Evolutionary conservation across 2,797 vertebrate genomes (phyloP), one percentile per base, ranked within the genome.

Genomic region (Oreochromis grahami): DNA sequence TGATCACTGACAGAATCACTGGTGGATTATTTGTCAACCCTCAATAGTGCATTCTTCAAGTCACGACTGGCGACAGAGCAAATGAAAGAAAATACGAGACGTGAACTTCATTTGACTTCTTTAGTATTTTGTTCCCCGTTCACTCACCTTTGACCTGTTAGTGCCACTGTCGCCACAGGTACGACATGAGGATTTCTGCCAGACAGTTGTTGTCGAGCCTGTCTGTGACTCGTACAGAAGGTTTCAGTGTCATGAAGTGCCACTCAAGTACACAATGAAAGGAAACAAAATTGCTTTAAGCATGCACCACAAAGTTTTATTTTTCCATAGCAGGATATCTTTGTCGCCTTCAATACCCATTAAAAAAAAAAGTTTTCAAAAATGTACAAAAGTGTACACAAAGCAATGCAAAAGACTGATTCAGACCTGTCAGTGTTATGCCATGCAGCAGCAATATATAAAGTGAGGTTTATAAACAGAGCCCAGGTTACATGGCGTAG

Each of bases 301-400:
- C 15, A 72, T 1, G 0, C 4, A 26, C 2, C 14, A 17, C 3
- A 14, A 26, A 43, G 24, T 15, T 15, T 68, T 0, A 14, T 10
- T 41, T 58, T 34, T 58, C 8, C 56, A 4, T 34, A 60, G 56
- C 56, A 58, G 8, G 0, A 4, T 58, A 0, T 58, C 2, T 58
- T 32, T 58, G 26, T 58, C 15, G 3, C 15, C 29, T 32, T 58
- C 26, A 32, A 32, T 6, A 5, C 1, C 8, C 14, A 17, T 14
- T 2, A 32, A 9, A 32, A 56, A 29, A 24, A 53, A 24, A 14
- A 55, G 8, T 56, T 60, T 36, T n/a, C 6, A 63, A 63, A 60
- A 60, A 34, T 34, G 55, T 32, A 58, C 5, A 32, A 56, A 56
- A 1, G 5, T 56, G 26, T 29, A 29, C 0, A 56, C 55, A 56